These are phyloP conservation scores for Tinamus guttatus DNA, from an alignment of 2,113 vertebrate genomes.

Conservation along the genomic window DNA sequence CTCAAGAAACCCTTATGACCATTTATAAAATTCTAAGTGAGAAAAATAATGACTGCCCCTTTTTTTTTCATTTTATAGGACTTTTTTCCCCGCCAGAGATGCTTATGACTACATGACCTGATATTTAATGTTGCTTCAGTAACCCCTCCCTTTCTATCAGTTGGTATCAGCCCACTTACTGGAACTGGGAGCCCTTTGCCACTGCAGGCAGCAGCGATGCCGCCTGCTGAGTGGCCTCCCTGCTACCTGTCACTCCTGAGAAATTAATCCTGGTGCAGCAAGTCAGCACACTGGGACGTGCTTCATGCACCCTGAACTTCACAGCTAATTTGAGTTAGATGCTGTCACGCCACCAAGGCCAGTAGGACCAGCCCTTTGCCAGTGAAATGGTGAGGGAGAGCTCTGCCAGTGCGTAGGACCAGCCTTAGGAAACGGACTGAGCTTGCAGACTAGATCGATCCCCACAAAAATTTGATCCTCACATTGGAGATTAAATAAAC, in stretches of 20 bases:
- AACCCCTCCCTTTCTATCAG: background rate
- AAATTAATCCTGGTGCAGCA: background rate
- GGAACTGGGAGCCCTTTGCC: background rate
- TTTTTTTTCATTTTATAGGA: background rate
- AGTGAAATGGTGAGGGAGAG: background rate
- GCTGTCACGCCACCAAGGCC: background rate
- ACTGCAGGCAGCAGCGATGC: background rate
- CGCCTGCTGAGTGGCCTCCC: background rate
- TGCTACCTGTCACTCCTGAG: background rate
- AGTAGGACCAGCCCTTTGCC: background rate
- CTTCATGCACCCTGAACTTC: rapidly evolving
- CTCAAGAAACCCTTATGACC: background rate
- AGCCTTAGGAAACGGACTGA: background rate
- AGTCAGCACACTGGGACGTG: background rate
- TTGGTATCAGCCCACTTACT: background rate
- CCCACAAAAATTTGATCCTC: background rate
- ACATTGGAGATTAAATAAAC: background rate
- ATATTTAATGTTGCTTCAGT: background rate
- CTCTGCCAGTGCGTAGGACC: background rate
- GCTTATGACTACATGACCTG: background rate
- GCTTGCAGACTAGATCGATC: too few species aligned
- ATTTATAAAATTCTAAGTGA: background rate
- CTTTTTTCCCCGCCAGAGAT: background rate
- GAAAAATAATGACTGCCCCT: background rate
- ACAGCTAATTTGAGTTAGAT: background rate